Evolutionary conservation across 2,113 vertebrate genomes (phyloP), one percentile per base, ranked within the genome.

Genomic region (Phyllopteryx taeniolatus): DNA sequence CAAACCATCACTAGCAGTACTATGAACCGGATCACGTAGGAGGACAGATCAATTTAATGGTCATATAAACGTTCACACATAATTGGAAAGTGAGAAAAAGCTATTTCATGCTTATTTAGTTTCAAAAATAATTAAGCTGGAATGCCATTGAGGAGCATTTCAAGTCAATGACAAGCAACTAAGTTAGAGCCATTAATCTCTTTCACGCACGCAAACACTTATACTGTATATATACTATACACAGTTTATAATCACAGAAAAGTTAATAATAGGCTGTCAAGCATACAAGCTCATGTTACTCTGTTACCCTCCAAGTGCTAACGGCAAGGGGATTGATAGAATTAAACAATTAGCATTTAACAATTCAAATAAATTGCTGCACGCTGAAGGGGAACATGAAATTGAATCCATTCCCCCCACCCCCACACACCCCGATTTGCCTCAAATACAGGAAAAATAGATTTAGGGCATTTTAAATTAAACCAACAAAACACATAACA

Each of bases 311-410:
- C 31, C 44, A 70, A 17, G 56, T 33, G 8, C n/a, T 75, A 9
- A 35, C 47, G 51, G 44, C 42, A 61, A 35, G 19, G 12, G 43
- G 42, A 14, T 56, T 68, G 44, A 27, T 76, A 56, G 56, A 46
- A 54, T 75, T 61, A 67, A 76, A 78, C 15, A 2, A 39, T 65
- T 35, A 68, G 15, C 49, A 71, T 62, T 53, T 51, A 47, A 54
- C 51, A 76, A 65, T 71, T 62, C 67, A 7, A 57, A n/a, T 51
- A 81, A 75, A 79, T 73, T 73, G 47, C 49, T 63, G 42, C 12
- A 44, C 63, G 35, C 35, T 71, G 59, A 73, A 75, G 57, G 54
- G 31, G 51, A 79, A 77, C 63, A 77, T 69, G 61, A 54, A 53
- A 71, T 78, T 27, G 19, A 57, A 70, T 33, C 44, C 8, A 47